Percentiles rank a stretch among this genome's conserved stretches.
These are phyloP conservation scores for Morone chrysops DNA, from an alignment of 2,113 vertebrate genomes.

Conservation along the genomic window DNA sequence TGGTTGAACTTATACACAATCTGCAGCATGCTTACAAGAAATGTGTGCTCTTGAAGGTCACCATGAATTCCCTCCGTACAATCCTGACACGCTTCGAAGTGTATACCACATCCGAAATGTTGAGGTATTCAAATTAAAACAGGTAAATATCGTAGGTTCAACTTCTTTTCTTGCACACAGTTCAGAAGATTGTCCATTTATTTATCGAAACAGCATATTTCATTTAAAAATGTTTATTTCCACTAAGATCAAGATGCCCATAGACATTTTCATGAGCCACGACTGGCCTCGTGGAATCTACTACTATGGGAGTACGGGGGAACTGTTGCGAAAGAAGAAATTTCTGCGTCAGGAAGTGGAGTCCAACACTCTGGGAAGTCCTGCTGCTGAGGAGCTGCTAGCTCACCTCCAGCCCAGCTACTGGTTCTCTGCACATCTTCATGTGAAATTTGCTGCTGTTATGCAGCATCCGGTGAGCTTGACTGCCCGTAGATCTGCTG, in stretches of 20 bases:
- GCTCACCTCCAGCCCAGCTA: conserved; percentile 92
- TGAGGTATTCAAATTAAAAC: conserved; percentile 97
- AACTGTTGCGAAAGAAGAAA: conserved; percentile 91
- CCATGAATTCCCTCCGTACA: conserved; percentile 96
- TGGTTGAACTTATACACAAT: background rate
- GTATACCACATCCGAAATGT: conserved; percentile 96
- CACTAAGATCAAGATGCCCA: conserved; percentile 89
- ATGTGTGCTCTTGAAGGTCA: conserved; percentile 86
- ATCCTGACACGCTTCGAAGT: conserved; percentile 91
- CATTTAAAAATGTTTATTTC: conserved; percentile 6
- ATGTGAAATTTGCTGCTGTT: conserved; percentile 96
- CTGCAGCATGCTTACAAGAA: background rate
- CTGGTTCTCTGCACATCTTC: conserved; percentile 98
- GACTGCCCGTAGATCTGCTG: too few species aligned
- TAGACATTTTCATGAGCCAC: conserved; percentile 96
- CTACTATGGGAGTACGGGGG: conserved; percentile 91
- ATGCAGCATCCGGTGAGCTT: conserved; percentile 92
- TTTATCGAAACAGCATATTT: background rate
- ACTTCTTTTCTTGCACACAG: background rate
- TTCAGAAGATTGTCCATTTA: background rate
- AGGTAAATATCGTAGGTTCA: conserved; percentile 82
- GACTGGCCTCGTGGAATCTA: conserved; percentile 98
- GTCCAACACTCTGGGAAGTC: conserved; percentile 92
- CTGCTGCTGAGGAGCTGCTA: conserved; percentile 93
- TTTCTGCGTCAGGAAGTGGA: conserved; percentile 96